Evolutionary conservation across 2,888 invertebrate genomes (phyloP).

Genomic region (Adelognathus sp.): DNA sequence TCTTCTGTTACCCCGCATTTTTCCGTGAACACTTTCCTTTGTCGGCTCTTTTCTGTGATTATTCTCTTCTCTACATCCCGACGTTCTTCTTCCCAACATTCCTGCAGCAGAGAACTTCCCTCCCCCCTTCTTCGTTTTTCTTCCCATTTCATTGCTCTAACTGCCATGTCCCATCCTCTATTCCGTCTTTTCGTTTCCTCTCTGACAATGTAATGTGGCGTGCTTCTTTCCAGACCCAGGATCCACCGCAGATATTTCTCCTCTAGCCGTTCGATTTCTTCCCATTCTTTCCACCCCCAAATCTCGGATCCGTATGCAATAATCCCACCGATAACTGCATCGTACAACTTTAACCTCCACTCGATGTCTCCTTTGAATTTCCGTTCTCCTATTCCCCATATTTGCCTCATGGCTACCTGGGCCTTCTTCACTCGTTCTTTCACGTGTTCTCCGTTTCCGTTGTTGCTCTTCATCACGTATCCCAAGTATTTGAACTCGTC

Average conservation of each 20-base stretch:
- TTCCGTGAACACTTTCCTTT: not conserved
- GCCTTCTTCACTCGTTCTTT: conserved; percentile 27
- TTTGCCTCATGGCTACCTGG: conserved; percentile 10
- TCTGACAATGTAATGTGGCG: conserved; percentile 1
- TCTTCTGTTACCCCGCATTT: not conserved
- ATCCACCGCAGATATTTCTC: conserved; percentile 10
- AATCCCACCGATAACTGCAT: conserved; percentile 21
- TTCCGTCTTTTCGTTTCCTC: conserved; percentile 5
- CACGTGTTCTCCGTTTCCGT: not conserved
- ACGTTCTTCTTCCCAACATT: not conserved
- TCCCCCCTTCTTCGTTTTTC: not conserved
- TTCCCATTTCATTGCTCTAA: not conserved
- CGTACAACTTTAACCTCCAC: conserved; percentile 25
- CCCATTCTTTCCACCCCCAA: conserved; percentile 34
- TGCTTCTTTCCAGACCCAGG: conserved; percentile 16
- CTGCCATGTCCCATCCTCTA: not conserved
- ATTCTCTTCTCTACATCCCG: not conserved
- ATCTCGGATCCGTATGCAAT: conserved; percentile 24
- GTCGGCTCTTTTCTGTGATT: too few relatives aligned
- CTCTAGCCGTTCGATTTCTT: conserved; percentile 2
- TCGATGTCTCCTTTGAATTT: conserved; percentile 19
- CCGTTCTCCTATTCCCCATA: conserved; percentile 34
- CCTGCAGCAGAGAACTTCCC: not conserved
- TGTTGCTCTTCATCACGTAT: not conserved
- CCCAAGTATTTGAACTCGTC: conserved; percentile 35